These are phyloP conservation scores for Chunga burmeisteri DNA, from an alignment of 2,113 vertebrate species.

Conservation along the genomic window DNA sequence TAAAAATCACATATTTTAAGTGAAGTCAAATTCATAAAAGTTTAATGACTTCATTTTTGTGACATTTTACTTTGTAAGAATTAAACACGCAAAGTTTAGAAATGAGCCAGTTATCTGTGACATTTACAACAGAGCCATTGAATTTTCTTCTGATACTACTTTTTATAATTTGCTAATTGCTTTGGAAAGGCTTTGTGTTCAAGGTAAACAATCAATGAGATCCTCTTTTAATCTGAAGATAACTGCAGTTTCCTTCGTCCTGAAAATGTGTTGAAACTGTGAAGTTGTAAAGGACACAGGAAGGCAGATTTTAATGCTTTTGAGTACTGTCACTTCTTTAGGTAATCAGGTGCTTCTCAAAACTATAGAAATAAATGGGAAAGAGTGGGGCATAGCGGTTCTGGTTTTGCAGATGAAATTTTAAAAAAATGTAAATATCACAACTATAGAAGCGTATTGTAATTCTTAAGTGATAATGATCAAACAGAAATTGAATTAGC, in stretches of 20 bases:
- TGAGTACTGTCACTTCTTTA: not conserved
- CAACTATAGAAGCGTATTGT: not conserved
- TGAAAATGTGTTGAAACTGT: not conserved
- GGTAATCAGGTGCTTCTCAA: not conserved
- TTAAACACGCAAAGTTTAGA: not conserved
- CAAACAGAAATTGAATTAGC: not conserved
- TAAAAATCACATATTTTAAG: not conserved
- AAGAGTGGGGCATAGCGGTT: not conserved
- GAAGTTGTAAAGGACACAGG: not conserved
- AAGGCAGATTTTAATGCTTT: not conserved
- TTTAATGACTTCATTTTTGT: slow-evolving; percentile 24
- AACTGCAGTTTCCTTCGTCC: not conserved
- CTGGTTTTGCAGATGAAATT: not conserved
- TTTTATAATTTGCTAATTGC: not conserved
- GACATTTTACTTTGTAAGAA: not conserved
- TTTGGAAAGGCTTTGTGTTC: not conserved
- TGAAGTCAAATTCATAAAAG: slow-evolving; percentile 3
- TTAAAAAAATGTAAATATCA: not conserved
- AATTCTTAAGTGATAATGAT: not conserved
- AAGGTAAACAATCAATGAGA: not conserved
- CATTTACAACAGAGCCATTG: not conserved
- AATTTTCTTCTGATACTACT: not conserved
- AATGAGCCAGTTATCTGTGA: not conserved
- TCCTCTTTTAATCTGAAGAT: not conserved
- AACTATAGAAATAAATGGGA: not conserved